Evolutionary conservation across 1,140 invertebrate genomes (phyloP).

Genomic region (Drosophila dunni): DNA sequence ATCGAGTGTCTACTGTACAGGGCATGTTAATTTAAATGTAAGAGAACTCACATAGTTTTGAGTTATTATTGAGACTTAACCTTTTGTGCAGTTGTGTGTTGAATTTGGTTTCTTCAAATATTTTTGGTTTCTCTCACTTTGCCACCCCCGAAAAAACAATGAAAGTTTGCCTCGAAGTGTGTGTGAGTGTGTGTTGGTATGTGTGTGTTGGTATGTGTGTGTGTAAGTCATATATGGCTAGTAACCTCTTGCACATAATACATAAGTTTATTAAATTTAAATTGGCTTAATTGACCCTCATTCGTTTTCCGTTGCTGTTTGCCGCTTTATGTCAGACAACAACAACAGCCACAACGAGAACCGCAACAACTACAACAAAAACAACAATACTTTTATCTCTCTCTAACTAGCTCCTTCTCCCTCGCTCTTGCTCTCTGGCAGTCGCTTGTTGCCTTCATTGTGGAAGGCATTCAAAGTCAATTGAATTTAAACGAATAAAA

Average conservation of each 20-base stretch:
- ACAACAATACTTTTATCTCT: slow-evolving; percentile 5
- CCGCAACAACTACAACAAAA: not conserved
- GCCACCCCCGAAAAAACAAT: slow-evolving; percentile 48
- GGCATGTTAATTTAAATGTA: slow-evolving; percentile 49
- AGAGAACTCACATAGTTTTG: slow-evolving; percentile 42
- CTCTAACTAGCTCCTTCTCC: too few relatives aligned
- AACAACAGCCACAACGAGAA: slow-evolving; percentile 34
- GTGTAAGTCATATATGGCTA: slow-evolving; percentile 70
- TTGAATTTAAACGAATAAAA: slow-evolving; percentile 81
- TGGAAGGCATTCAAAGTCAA: slow-evolving; percentile 81
- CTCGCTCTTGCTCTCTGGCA: too few relatives aligned
- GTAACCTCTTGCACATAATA: slow-evolving; percentile 83
- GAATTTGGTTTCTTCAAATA: slow-evolving; percentile 41
- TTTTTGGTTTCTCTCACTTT: slow-evolving; percentile 22
- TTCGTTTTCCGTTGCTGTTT: slow-evolving; percentile 74
- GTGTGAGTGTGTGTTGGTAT: not conserved
- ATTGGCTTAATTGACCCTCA: slow-evolving; percentile 84
- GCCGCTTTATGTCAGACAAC: slow-evolving; percentile 68
- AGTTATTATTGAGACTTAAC: slow-evolving; percentile 73
- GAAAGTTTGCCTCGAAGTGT: not conserved
- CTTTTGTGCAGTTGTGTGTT: slow-evolving; percentile 49
- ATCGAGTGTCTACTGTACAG: slow-evolving; percentile 35
- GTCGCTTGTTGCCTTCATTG: slow-evolving; percentile 72
- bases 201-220: slow-evolving; percentile 58
- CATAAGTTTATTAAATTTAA: slow-evolving; percentile 84